phyloP scores from a whole-genome alignment of 2,113 vertebrate genomes.

The Labeo rohita region DNA sequence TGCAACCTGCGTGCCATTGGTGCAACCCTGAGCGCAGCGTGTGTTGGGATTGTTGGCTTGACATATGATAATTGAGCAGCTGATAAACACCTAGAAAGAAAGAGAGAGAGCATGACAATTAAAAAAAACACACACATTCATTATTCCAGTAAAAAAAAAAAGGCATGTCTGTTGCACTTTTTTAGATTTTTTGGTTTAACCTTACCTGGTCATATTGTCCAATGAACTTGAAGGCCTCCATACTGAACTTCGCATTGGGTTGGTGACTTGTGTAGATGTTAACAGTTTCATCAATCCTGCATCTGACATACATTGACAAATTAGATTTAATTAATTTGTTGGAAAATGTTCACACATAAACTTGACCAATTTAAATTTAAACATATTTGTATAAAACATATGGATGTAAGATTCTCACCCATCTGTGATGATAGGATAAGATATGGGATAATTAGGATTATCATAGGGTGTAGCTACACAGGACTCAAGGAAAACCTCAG shows the following conservation, averaged over 20 bases:
- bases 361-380: too few species aligned
- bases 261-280: constrained; percentile 30
- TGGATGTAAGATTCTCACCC: constrained; percentile 63
- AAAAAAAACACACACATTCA: too few species aligned
- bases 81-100: constrained; percentile 57
- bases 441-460: constrained; percentile 62
- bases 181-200: too few species aligned
- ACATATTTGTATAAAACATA: not conserved
- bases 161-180: too few species aligned
- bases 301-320: constrained; percentile 58
- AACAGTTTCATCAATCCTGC: constrained; percentile 65
- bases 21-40: constrained; percentile 69
- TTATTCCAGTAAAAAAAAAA: too few species aligned
- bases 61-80: constrained; percentile 69
- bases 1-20: constrained; percentile 23
- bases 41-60: constrained; percentile 59
- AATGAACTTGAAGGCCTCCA: constrained; percentile 77
- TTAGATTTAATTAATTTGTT: not conserved
- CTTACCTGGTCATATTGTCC: constrained; percentile 71
- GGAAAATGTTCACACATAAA: not conserved
- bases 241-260: constrained; percentile 65
- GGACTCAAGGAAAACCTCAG: constrained; percentile 74
- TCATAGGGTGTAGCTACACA: constrained; percentile 73
- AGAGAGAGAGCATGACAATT: not conserved
- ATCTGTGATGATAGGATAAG: constrained; percentile 72